phyloP scores from a whole-genome alignment of 2,113 vertebrate genomes.

The Laterallus jamaicensis region DNA sequence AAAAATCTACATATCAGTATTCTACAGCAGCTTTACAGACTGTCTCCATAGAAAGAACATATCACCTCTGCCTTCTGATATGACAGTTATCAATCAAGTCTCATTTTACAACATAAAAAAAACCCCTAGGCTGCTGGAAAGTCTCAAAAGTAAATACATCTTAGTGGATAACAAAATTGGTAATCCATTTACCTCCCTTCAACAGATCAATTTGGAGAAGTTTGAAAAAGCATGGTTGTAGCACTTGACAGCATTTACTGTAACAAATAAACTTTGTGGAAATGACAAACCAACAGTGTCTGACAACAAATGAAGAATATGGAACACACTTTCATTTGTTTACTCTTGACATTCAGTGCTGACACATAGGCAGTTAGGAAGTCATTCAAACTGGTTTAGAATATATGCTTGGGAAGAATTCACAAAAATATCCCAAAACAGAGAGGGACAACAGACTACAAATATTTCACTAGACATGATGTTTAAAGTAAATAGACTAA shows the following conservation, averaged over 20 bases:
- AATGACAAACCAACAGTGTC: background rate
- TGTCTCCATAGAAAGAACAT: background rate
- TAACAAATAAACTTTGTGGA: background rate
- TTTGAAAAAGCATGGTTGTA: background rate
- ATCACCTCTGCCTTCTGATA: background rate
- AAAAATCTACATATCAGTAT: background rate
- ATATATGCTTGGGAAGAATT: background rate
- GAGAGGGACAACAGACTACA: background rate
- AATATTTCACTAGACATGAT: background rate
- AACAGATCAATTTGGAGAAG: background rate
- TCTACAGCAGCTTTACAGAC: background rate
- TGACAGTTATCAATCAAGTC: background rate
- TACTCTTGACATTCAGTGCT: background rate
- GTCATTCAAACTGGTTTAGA: background rate
- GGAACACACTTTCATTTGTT: background rate
- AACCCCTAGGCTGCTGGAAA: background rate
- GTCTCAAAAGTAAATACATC: background rate
- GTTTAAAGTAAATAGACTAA: background rate
- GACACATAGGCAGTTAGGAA: background rate
- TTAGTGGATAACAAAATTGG: background rate
- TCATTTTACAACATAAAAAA: background rate
- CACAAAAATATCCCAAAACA: background rate
- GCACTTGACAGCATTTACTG: background rate
- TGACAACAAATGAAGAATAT: conserved; percentile 1
- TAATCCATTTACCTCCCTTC: background rate